Percentiles rank a stretch among this genome's conserved stretches.
These are phyloP conservation scores for Sphaeridia pumilis DNA, from an alignment of 2,888 invertebrate genomes.

Conservation along the genomic window DNA sequence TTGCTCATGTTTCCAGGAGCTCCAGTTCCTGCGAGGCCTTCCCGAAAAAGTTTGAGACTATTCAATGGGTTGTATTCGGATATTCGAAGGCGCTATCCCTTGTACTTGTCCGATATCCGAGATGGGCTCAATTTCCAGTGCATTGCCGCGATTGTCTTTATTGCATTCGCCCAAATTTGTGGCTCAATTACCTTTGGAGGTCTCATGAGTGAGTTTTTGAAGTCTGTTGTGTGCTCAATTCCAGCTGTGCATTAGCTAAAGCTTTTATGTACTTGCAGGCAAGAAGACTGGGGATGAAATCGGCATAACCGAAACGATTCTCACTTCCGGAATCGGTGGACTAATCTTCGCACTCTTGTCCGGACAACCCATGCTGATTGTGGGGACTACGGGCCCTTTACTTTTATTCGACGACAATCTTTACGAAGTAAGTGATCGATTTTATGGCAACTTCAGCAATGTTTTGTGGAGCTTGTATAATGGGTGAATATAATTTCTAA, in stretches of 20 bases:
- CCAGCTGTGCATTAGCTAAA: background rate
- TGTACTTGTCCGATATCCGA: conserved; percentile 70
- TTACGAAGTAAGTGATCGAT: background rate
- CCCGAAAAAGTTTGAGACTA: too few relatives aligned
- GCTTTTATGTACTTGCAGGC: conserved; percentile 38
- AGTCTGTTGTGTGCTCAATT: background rate
- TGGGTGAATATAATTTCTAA: conserved; percentile 2
- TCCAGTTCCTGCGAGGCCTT: too few relatives aligned
- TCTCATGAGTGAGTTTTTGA: conserved; percentile 40
- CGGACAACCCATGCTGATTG: conserved; percentile 44
- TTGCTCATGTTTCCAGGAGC: too few relatives aligned
- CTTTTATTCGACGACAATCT: conserved; percentile 42
- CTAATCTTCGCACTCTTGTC: conserved; percentile 43
- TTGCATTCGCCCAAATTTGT: conserved; percentile 94
- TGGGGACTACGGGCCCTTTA: conserved; percentile 44
- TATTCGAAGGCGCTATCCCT: conserved; percentile 67
- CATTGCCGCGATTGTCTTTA: conserved; percentile 82
- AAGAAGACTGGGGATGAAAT: conserved; percentile 45
- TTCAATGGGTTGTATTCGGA: conserved; percentile 88
- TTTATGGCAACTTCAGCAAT: background rate
- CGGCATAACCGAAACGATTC: conserved; percentile 47
- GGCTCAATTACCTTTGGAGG: conserved; percentile 52
- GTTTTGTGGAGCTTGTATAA: background rate
- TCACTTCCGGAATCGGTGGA: conserved; percentile 43
- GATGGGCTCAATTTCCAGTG: conserved; percentile 85